Evolutionary conservation across 2,797 vertebrate genomes (phyloP).

Genomic region (Chloroceryle amazona): DNA sequence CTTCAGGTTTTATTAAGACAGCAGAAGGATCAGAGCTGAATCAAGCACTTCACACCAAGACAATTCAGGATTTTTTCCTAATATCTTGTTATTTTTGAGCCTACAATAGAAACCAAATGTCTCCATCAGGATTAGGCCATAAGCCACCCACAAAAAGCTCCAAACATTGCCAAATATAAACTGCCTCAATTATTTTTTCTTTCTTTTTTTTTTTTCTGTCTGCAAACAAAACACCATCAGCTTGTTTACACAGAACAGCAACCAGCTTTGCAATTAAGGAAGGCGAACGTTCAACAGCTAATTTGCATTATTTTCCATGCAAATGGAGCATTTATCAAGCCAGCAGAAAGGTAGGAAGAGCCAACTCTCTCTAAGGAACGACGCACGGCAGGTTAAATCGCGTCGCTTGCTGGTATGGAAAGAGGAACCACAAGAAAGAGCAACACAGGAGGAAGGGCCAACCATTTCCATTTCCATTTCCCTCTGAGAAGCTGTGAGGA

Average conservation of each 20-base stretch:
- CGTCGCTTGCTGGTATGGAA: neutral
- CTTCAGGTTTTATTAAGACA: neutral
- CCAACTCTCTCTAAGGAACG: neutral
- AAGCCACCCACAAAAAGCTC: constrained; percentile 5
- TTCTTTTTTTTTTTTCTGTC: neutral
- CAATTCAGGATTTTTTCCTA: neutral
- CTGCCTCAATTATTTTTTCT: neutral
- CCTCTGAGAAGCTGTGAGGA: neutral
- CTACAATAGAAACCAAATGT: constrained; percentile 2
- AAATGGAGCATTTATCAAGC: neutral
- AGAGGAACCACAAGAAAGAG: neutral
- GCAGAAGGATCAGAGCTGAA: neutral
- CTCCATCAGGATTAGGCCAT: constrained; percentile 15
- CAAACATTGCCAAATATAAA: constrained; percentile 24
- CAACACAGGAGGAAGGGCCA: neutral
- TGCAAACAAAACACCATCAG: constrained; percentile 26
- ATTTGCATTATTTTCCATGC: constrained; percentile 15
- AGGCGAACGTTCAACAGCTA: neutral
- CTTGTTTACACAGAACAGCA: constrained; percentile 16
- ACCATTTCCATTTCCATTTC: neutral
- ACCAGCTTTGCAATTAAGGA: neutral
- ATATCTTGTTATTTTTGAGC: neutral
- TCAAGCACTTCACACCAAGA: neutral
- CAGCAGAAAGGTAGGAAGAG: neutral
- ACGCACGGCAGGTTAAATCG: accelerated